phyloP scores from a whole-genome alignment of 2,113 vertebrate genomes.

The Cinclus mexicanus region DNA sequence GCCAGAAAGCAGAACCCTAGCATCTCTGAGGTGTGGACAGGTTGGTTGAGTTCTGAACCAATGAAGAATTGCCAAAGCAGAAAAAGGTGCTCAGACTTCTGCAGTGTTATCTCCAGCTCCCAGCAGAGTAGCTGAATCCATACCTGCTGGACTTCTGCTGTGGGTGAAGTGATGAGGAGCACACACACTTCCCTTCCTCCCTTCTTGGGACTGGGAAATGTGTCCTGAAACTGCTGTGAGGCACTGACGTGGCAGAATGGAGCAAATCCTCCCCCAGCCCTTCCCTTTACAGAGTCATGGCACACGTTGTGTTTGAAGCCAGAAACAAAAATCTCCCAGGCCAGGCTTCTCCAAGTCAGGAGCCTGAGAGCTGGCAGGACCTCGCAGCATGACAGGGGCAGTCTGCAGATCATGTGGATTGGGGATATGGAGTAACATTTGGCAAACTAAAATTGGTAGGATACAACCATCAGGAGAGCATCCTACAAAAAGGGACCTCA shows the following conservation, averaged over 20 bases:
- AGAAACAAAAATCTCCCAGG: neutral
- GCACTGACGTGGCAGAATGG: neutral
- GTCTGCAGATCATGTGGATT: neutral
- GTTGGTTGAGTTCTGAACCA: neutral
- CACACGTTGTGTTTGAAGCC: neutral
- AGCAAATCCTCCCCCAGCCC: neutral
- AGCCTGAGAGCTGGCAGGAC: neutral
- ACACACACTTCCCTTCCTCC: neutral
- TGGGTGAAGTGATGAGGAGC: neutral
- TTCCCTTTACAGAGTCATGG: neutral
- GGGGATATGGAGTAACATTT: neutral
- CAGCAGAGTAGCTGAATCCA: rapidly evolving
- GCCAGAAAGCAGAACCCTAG: neutral
- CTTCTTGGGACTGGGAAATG: neutral
- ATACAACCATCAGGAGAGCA: neutral
- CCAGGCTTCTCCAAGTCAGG: neutral
- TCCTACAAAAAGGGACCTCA: neutral
- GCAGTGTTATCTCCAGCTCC: neutral
- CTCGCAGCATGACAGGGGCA: neutral
- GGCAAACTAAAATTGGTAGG: neutral
- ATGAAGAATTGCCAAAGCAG: neutral
- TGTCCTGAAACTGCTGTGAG: neutral
- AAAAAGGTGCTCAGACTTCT: neutral
- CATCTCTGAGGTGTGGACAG: neutral
- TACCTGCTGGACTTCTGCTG: neutral